Evolutionary conservation across 1,140 invertebrate species (phyloP), one percentile per base, ranked within the genome.

Genomic region (Tetragnatha versicolor): DNA sequence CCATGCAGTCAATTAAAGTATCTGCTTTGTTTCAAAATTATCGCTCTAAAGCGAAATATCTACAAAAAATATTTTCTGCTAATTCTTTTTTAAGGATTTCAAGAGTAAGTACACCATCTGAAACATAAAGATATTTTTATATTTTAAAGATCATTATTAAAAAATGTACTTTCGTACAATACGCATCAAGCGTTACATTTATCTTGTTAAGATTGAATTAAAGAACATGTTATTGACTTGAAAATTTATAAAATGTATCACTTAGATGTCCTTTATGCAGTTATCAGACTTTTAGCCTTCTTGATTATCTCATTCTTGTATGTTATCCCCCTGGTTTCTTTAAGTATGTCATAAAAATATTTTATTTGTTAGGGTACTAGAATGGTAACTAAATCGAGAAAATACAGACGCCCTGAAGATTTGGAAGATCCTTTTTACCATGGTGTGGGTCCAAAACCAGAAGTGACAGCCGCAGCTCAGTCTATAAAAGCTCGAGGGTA

Each of bases 401-500:
- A 61, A 49, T 73, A 73, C 9, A 73, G 25, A 22, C 47, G 70
- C 6, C 70, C 70, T 22, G 70, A 73, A 73, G 70, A 73, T n/a
- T 61, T 61, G 35, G 70, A 47, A 61, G 70, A 73, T 49, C 70
- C 70, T n/a, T 25, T 25, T 33, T 73, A 73, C 27, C 61, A 73
- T 49, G 70, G 70, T 6, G 17, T 61, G 1, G 70, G 70, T 3
- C 70, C 70, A 6, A 73, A 73, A 25, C 3, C 20, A 27, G 39
- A 73, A 49, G 39, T 73, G 9, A 31, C 88, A 83, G 87, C 88
- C 42, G 85, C 86, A 63, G 87, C 87, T 45, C 84, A 88, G 83
- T 89, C 89, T 51, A 83, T 91, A 65, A 86, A 87, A 65, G 84
- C 88, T 3, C 88, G 88, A 88, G 90, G 90, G 89, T 91, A 87